Evolutionary conservation across 2,113 vertebrate genomes (phyloP), one percentile per base, ranked within the genome.

Genomic region (Tenebrosternarchus preto): DNA sequence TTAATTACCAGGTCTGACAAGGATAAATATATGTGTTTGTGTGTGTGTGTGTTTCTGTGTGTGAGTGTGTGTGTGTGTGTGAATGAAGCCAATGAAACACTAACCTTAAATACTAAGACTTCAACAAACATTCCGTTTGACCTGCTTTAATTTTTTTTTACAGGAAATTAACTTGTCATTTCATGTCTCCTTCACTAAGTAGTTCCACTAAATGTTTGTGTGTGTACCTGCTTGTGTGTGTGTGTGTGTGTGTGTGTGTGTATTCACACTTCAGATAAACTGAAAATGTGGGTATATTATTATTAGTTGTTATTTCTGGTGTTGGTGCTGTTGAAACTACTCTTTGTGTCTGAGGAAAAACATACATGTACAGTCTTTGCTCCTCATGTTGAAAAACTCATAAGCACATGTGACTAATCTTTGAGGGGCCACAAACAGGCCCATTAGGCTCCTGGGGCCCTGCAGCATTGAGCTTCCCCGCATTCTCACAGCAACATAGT

Each of bases 371-470:
- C 50, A 57, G 20, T 36, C 53, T 50, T 70, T 59, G 24, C 29
- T 31, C 56, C 22, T 33, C 20, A 57, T 59, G 33, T 8, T 74
- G 43, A 50, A 67, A 22, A 31, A 29, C 24, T 16, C 24, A 31
- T 67, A 77, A 81, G 81, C 24, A 80, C 78, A 61, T 88, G 56
- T 82, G 83, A 86, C 55, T 81, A 83, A 75, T 76, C 78, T 77
- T 74, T 71, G 84, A 87, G 0, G 31, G 76, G 22, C 43, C 1
- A 56, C n/a, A 0, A 57, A 61, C 60, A 25, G 76, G 7, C 27
- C 8, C 31, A 82, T 86, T 78, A 63, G 75, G 53, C 81, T 60
- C 27, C 39, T 61, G 22, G 59, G 59, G 82, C 57, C n/a, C 77
- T 71, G 50, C 77, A 78, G 74, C 73, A 78, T 69, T 80, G 84